phyloP scores from a whole-genome alignment of 2,888 invertebrate genomes.

The Tillus elongatus region DNA sequence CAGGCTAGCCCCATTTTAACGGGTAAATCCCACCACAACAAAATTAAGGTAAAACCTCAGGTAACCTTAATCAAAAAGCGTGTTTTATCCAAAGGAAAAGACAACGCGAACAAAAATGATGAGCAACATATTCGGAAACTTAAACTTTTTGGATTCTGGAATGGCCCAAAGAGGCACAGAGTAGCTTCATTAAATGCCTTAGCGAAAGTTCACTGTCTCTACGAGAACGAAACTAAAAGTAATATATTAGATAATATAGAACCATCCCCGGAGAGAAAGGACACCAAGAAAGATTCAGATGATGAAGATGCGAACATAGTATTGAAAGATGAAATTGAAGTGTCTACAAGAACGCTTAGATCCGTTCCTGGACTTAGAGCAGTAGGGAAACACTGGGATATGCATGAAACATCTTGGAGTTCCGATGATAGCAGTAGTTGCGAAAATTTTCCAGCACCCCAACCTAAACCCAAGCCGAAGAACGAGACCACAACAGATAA shows the following conservation, averaged over 20 bases:
- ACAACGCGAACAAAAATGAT: conserved; percentile 16
- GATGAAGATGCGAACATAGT: conserved; percentile 14
- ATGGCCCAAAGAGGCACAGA: conserved; percentile 71
- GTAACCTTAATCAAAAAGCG: conserved; percentile 1
- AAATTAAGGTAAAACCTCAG: conserved; percentile 13
- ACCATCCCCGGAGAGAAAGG: conserved; percentile 13
- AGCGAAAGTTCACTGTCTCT: conserved; percentile 84
- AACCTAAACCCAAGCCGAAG: conserved; percentile 39
- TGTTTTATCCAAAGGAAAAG: not conserved
- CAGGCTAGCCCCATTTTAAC: too few relatives aligned
- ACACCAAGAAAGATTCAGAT: conserved; percentile 10
- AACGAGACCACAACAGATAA: conserved; percentile 33
- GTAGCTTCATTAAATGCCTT: conserved; percentile 83
- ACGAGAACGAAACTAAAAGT: conserved; percentile 77
- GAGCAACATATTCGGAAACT: conserved; percentile 41
- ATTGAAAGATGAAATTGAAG: conserved; percentile 24
- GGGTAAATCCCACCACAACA: conserved; percentile 10
- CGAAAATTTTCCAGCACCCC: conserved; percentile 23
- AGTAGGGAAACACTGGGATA: conserved; percentile 77
- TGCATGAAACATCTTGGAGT: conserved; percentile 58
- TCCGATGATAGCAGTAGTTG: conserved; percentile 33
- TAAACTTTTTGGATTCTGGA: conserved; percentile 61
- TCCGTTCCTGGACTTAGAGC: conserved; percentile 68
- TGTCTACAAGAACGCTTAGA: conserved; percentile 48
- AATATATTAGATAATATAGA: conserved; percentile 46